These are phyloP conservation scores for Malacosoma neustria DNA, from an alignment of 2,888 invertebrate species.

Conservation along the genomic window DNA sequence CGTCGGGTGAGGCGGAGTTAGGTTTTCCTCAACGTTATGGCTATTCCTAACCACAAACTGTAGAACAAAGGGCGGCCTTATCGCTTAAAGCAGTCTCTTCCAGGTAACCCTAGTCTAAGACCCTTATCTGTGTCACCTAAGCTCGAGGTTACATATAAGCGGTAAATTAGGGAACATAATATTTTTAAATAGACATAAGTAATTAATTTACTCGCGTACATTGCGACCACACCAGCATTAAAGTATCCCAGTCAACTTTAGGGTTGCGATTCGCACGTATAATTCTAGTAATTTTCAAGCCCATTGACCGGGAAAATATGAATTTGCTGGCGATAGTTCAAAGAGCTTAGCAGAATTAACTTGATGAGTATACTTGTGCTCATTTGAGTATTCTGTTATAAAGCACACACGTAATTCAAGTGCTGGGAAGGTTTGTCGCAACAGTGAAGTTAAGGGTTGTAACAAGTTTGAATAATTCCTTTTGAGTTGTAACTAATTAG, in stretches of 20 bases:
- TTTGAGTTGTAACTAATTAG: background rate
- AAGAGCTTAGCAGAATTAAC: constrained; percentile 41
- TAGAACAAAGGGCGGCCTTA: too few relatives aligned
- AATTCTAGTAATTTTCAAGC: constrained; percentile 48
- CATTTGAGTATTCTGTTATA: background rate
- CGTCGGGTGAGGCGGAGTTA: too few relatives aligned
- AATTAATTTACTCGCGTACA: background rate
- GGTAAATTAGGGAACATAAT: too few relatives aligned
- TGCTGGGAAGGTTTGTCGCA: background rate
- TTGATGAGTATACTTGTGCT: constrained; percentile 19
- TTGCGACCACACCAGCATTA: background rate
- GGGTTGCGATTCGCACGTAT: constrained; percentile 32
- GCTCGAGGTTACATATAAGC: too few relatives aligned
- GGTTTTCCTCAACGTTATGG: too few relatives aligned
- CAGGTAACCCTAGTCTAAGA: too few relatives aligned
- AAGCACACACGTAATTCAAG: too few relatives aligned
- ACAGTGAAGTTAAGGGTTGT: background rate
- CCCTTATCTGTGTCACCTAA: too few relatives aligned
- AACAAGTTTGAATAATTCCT: background rate
- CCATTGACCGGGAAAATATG: constrained; percentile 52
- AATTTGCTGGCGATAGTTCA: constrained; percentile 42
- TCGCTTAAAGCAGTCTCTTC: too few relatives aligned
- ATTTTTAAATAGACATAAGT: too few relatives aligned
- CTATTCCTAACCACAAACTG: too few relatives aligned
- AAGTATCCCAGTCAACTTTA: background rate